phyloP scores from a whole-genome alignment of 2,797 vertebrate genomes.

The Acanthiza pusilla region DNA sequence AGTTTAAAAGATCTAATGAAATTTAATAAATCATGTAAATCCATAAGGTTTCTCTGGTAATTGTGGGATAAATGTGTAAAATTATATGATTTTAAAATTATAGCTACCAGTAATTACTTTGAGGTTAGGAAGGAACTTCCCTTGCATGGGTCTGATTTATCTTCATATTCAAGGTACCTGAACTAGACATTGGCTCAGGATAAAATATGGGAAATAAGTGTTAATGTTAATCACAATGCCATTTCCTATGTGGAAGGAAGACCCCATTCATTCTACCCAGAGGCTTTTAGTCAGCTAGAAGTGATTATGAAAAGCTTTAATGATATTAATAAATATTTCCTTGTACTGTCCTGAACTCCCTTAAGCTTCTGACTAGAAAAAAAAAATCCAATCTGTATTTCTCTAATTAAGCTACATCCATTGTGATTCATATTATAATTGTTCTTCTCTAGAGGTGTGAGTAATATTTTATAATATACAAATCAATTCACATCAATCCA shows the following conservation, averaged over 20 bases:
- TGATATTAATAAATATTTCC: constrained; percentile 8
- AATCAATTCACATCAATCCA: neutral
- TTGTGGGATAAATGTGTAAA: neutral
- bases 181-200: neutral
- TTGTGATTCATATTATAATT: neutral
- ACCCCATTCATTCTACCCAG: neutral
- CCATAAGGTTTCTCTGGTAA: neutral
- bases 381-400: neutral
- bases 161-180: neutral
- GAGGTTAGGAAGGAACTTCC: neutral
- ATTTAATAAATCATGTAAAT: neutral
- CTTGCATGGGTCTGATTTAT: neutral
- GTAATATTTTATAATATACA: neutral
- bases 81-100: neutral
- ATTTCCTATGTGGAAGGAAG: neutral
- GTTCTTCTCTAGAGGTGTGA: neutral
- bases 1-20: neutral
- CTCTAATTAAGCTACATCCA: neutral
- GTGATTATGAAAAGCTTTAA: neutral
- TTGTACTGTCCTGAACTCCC: neutral
- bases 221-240: neutral
- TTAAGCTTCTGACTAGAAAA: neutral
- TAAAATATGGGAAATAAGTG: neutral
- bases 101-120: neutral
- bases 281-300: neutral